Evolutionary conservation across 2,113 vertebrate genomes (phyloP), one percentile per base, ranked within the genome.

Genomic region (Phocoena phocoena): DNA sequence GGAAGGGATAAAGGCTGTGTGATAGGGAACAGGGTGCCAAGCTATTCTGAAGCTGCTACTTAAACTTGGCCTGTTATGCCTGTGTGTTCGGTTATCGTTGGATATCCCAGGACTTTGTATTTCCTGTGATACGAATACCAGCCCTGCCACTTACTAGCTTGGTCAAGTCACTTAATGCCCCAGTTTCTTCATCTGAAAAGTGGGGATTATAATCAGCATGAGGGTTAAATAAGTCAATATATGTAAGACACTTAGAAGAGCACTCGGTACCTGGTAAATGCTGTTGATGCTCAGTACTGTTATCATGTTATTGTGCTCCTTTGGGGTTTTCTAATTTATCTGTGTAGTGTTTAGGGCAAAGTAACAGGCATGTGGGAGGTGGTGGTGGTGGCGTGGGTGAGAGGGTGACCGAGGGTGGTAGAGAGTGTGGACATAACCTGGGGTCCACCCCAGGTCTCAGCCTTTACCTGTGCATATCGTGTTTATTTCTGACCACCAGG

Each of bases 291-390:
- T 36, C 9, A 17, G 33, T 70, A 9, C 55, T 53, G 8, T 36
- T 12, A 1, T 13, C n/a, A 6, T 12, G 53, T 55, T 76, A 17
- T 2, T 60, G 14, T 82, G 71, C 47, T 60, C 50, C 58, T 88
- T 76, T 63, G 90, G 55, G 8, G 26, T 60, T 95, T 88, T 93
- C 63, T 80, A 38, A 67, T n/a, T 50, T 38, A 68, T 86, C 55
- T 58, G 33, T 50, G 1, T 50, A n/a, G 12, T 55, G 8, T 47
- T 41, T 53, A 60, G 80, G 41, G 47, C 44, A 76, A 13, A 28
- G 53, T 26, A 15, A 21, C 31, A 33, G 47, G 70, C 15, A 7
- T 9, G 2, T 55, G 50, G 70, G 47, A 31, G 38, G 18, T 36
- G 60, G 63, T 15, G 8, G 12, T 7, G 18, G 12, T 25, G 9